phyloP scores from a whole-genome alignment of 2,888 invertebrate genomes.

The Eristalis pertinax region DNA sequence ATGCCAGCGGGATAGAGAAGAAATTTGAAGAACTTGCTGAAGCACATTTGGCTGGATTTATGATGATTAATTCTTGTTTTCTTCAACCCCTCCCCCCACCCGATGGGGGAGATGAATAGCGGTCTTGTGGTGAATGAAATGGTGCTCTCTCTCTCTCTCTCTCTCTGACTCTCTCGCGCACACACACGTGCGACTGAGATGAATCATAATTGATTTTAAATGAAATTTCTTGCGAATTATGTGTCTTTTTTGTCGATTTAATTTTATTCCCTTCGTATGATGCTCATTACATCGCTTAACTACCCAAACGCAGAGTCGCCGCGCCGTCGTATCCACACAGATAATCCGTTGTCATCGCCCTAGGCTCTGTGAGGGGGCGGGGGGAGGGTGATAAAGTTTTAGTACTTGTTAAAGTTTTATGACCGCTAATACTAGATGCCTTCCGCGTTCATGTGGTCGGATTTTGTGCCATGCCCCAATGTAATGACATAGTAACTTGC shows the following conservation, averaged over 20 bases:
- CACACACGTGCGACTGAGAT: not conserved
- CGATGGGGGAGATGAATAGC: not conserved
- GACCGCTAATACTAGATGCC: not conserved
- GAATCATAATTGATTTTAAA: slow-evolving; percentile 65
- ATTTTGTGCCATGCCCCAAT: not conserved
- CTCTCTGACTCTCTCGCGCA: not conserved
- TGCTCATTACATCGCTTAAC: slow-evolving; percentile 40
- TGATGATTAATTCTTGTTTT: slow-evolving; percentile 68
- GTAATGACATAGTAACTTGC: not conserved
- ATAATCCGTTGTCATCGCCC: not conserved
- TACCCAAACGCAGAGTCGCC: not conserved
- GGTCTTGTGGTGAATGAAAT: not conserved
- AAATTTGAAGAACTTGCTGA: slow-evolving; percentile 62
- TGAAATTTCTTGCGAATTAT: slow-evolving; percentile 62
- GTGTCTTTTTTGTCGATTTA: slow-evolving; percentile 28
- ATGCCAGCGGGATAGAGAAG: slow-evolving; percentile 42
- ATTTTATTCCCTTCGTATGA: slow-evolving; percentile 24
- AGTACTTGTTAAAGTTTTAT: slow-evolving; percentile 34
- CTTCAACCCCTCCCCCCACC: not conserved
- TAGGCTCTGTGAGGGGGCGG: too few species aligned
- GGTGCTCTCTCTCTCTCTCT: not conserved
- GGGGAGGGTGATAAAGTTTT: slow-evolving; percentile 26
- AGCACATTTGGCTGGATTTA: slow-evolving; percentile 69
- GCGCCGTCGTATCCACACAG: not conserved
- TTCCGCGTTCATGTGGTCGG: not conserved